Conservation (phyloP, 2,797 vertebrate genomes). For the Chrysocyon brachyurus region DNA sequence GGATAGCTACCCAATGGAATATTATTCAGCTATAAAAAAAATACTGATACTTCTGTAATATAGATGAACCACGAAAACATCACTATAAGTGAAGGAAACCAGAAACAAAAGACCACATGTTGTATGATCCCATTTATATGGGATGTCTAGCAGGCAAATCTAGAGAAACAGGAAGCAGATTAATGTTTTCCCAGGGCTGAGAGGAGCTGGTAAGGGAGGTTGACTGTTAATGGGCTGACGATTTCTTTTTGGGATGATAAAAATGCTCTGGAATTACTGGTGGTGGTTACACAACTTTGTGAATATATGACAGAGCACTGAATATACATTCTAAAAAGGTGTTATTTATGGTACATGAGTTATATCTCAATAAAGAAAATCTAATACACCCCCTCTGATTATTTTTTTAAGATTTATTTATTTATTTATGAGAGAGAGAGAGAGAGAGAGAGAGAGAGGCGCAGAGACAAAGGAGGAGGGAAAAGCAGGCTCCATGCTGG, state of each 20-base stretch:
- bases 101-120: not conserved
- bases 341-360: not conserved
- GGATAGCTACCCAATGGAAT: not conserved
- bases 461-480: too few species aligned
- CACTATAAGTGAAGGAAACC: not conserved
- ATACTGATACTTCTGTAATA: not conserved
- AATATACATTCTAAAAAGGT: not conserved
- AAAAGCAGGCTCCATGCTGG: too few species aligned
- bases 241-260: not conserved
- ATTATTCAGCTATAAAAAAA: not conserved
- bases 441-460: too few species aligned
- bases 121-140: not conserved
- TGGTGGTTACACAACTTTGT: not conserved
- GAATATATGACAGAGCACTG: not conserved
- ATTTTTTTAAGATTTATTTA: not conserved
- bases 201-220: not conserved
- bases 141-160: not conserved
- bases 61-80: not conserved
- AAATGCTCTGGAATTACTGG: not conserved
- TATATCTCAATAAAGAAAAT: conserved; percentile 11
- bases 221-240: not conserved
- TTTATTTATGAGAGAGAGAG: too few species aligned
- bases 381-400: not conserved
- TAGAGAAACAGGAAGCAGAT: not conserved
- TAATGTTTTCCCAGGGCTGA: not conserved